phyloP scores from a whole-genome alignment of 2,113 vertebrate genomes.

The Erinaceus europaeus region DNA sequence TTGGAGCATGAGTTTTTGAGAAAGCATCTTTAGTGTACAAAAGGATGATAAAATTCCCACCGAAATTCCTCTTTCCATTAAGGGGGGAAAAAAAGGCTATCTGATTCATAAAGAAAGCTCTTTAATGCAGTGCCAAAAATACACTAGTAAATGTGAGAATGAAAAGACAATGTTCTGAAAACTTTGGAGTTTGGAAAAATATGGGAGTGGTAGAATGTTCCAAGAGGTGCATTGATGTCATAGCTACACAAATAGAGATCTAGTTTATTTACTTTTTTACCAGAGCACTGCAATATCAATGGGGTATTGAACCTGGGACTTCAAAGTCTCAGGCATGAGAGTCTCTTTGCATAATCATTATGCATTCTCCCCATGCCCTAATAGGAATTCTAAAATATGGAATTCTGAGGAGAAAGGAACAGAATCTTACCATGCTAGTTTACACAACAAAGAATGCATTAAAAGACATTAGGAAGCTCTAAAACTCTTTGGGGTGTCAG shows the following conservation, averaged over 20 bases:
- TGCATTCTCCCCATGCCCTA: too few relatives aligned
- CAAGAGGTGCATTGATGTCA: not conserved
- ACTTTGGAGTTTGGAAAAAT: not conserved
- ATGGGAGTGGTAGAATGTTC: not conserved
- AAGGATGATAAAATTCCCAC: not conserved
- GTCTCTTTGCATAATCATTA: too few relatives aligned
- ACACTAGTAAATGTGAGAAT: not conserved
- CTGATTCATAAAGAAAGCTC: not conserved
- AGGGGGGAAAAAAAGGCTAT: not conserved
- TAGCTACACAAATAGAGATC: not conserved
- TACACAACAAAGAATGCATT: not conserved
- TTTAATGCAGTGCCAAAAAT: constrained; percentile 5
- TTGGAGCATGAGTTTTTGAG: not conserved
- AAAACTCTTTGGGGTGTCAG: not conserved
- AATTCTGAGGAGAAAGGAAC: not conserved
- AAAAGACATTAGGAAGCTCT: not conserved
- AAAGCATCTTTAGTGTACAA: not conserved
- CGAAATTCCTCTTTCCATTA: not conserved
- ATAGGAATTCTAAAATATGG: not conserved
- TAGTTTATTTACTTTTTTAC: too few relatives aligned
- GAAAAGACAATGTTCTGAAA: not conserved
- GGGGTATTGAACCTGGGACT: too few relatives aligned
- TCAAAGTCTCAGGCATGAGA: too few relatives aligned
- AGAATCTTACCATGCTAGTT: not conserved
- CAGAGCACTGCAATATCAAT: too few relatives aligned